phyloP scores from a whole-genome alignment of 1,140 invertebrate species.

The Leptinotarsa texana region DNA sequence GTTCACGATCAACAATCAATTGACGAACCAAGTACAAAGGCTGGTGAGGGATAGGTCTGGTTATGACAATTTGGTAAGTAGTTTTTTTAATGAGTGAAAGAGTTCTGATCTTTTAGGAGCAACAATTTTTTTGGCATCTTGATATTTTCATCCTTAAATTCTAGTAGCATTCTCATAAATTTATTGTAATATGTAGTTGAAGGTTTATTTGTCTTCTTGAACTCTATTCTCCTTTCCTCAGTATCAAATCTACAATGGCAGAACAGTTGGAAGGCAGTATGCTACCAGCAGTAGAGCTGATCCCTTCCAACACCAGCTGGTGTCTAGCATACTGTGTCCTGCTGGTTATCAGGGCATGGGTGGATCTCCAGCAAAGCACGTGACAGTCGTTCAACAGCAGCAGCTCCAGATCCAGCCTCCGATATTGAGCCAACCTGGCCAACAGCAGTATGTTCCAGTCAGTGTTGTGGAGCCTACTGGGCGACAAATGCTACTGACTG shows the following conservation, averaged over 20 bases:
- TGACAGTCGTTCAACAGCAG: constrained; percentile 80
- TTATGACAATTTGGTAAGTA: constrained; percentile 66
- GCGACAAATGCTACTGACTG: constrained; percentile 69
- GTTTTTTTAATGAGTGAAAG: too few species aligned
- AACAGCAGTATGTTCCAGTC: constrained; percentile 86
- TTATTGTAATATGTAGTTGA: neutral
- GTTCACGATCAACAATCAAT: constrained; percentile 83
- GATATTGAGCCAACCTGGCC: constrained; percentile 70
- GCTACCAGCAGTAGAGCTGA: constrained; percentile 64
- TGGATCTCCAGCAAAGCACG: constrained; percentile 82
- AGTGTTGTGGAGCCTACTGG: constrained; percentile 82
- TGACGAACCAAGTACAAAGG: constrained; percentile 74
- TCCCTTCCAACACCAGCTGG: constrained; percentile 83
- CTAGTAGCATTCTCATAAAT: too few species aligned
- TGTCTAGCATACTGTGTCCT: constrained; percentile 90
- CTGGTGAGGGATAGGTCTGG: constrained; percentile 67
- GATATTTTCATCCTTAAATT: too few species aligned
- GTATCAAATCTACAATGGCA: constrained; percentile 87
- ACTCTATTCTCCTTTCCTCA: constrained; percentile 54
- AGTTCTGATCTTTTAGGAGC: too few species aligned
- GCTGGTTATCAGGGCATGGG: constrained; percentile 80
- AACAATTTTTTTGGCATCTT: too few species aligned
- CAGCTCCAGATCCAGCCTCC: constrained; percentile 71
- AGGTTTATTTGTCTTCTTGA: constrained; percentile 23
- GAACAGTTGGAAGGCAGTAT: constrained; percentile 70